These are phyloP conservation scores for Pachyramphus minor DNA, from an alignment of 2,113 vertebrate genomes.

Conservation along the genomic window DNA sequence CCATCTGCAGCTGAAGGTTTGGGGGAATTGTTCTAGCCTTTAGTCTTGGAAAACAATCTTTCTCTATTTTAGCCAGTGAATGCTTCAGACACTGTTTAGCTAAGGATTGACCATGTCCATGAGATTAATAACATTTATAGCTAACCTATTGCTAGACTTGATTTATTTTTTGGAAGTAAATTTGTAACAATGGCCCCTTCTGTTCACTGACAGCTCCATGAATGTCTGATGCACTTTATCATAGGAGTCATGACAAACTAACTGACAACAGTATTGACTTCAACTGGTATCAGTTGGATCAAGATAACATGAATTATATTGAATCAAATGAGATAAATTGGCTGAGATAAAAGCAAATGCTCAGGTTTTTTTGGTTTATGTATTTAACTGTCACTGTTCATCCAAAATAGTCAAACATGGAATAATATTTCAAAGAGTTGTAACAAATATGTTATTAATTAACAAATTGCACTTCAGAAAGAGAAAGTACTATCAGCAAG, in stretches of 20 bases:
- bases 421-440: neutral
- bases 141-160: neutral
- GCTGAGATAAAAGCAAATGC: neutral
- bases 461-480: neutral
- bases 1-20: neutral
- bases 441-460: neutral
- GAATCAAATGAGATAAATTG: neutral
- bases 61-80: neutral
- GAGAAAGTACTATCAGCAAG: neutral
- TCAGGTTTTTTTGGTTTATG: neutral
- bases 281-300: neutral
- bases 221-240: neutral
- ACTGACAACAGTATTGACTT: neutral
- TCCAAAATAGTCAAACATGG: neutral
- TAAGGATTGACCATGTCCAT: neutral
- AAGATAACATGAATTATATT: neutral
- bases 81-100: neutral
- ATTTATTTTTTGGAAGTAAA: neutral
- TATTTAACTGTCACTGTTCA: neutral
- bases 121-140: conserved; percentile 16
- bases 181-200: neutral
- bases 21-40: neutral
- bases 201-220: neutral
- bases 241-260: neutral
- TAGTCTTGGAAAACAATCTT: neutral